Evolutionary conservation across 2,797 vertebrate species (phyloP).

Genomic region (Sebastes dallii): DNA sequence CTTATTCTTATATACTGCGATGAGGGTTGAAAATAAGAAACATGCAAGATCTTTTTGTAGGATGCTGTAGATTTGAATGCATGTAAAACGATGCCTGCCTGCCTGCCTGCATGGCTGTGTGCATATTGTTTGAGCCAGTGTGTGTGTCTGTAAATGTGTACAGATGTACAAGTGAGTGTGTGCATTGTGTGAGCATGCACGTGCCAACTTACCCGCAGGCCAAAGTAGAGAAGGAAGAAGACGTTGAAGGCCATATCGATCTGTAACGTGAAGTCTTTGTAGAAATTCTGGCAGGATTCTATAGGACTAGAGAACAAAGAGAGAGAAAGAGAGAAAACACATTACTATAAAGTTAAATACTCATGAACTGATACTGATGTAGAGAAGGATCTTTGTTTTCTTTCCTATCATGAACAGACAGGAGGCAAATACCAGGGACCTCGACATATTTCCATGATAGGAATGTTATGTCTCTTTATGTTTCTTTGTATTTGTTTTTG

Average conservation of each 20-base stretch:
- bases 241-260: slow-evolving; percentile 99
- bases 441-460: background rate
- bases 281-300: slow-evolving; percentile 99
- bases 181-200: background rate
- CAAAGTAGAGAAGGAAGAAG: slow-evolving; percentile 99
- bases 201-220: slow-evolving; percentile 91
- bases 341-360: slow-evolving; percentile 12
- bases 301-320: slow-evolving; percentile 88
- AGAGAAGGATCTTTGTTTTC: background rate
- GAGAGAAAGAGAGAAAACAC: slow-evolving; percentile 44
- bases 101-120: background rate
- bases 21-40: background rate
- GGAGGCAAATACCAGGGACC: background rate
- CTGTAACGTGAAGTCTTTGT: slow-evolving; percentile 99
- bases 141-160: background rate
- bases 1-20: background rate
- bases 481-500: background rate
- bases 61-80: background rate
- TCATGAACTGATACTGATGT: background rate
- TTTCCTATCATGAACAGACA: background rate
- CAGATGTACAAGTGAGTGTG: background rate
- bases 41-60: background rate
- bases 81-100: background rate
- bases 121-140: background rate
- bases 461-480: background rate